Base-by-base conservation (phyloP, 2,113 vertebrate species). In the Tyrannus savana region DNA sequence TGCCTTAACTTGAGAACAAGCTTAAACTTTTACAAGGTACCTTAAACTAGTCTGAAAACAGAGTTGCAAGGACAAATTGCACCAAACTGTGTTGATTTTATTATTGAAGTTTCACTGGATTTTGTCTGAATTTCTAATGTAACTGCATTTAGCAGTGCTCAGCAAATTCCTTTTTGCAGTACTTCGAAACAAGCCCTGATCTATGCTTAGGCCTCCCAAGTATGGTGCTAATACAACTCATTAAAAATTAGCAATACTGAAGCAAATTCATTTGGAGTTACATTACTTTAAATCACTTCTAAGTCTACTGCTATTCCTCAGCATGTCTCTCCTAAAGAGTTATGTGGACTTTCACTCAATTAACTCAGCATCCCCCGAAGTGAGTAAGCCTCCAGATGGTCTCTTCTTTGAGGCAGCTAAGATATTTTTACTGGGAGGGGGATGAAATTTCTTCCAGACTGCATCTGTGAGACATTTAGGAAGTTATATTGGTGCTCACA, bases 401-500 rank as follows among this genome's bases (percentile, higher is more conserved):
- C 82, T 95, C 90, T 83, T 84, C 87, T 95, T 94, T 91, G 87
- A 94, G 79, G 35, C 74, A 58, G 86, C 47, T 92, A 76, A 91
- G 95, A 93, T 96, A 96, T 95, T 96, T 96, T 94, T 94, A 76
- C 76, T 72, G 52, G 87, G 85, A 93, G 72, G 31, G 79, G 74
- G 90, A 71, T 94, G 92, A 13, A 80, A 71, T 86, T 91, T 88
- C 82, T 96, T 96, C 93, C 95, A 92, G 83, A 84, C 37, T 94
- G 68, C 95, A 93, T 97, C 93, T 96, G 95, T 96, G 93, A 97
- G 95, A 97, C 95, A 96, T 97, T 96, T 97, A 95, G 90, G 84
- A 95, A 94, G 85, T 93, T 95, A 96, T 91, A 96, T 88, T 86
- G 59, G 90, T 97, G 60, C 75, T 95, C 84, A 93, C 19, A 91